Evolutionary conservation across 2,888 invertebrate species (phyloP).

Genomic region (Steinernema hermaphroditum): DNA sequence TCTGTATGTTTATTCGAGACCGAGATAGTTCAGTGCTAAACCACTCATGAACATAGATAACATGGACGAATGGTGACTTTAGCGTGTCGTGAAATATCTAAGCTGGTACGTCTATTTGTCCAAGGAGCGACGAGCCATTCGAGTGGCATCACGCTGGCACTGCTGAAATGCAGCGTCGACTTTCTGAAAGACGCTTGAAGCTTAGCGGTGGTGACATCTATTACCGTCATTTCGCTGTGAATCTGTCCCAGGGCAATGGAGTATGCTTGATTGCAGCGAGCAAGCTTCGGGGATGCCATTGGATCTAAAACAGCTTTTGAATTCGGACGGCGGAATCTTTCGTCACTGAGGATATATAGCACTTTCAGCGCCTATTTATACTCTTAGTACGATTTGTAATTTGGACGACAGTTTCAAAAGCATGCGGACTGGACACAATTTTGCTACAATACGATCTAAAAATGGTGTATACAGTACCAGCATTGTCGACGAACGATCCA

Average conservation of each 20-base stretch:
- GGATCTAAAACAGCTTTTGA: neutral
- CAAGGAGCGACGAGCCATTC: neutral
- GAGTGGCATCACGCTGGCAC: constrained; percentile 13
- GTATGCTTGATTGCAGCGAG: constrained; percentile 20
- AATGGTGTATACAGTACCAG: neutral
- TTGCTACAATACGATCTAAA: no score
- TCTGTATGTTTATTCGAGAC: constrained; percentile 13
- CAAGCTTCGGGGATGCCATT: neutral
- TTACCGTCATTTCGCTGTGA: constrained; percentile 26
- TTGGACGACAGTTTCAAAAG: no score
- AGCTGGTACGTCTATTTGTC: neutral
- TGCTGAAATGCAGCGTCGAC: constrained; percentile 10
- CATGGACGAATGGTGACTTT: neutral
- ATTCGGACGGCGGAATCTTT: no score
- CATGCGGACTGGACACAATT: no score
- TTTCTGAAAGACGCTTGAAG: constrained; percentile 21
- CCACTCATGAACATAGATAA: neutral
- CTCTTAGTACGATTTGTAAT: no score
- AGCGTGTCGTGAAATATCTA: neutral
- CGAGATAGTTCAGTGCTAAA: constrained; percentile 12
- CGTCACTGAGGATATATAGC: no score
- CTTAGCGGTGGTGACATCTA: neutral
- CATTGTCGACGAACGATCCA: constrained; percentile 1
- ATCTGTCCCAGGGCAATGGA: constrained; percentile 1
- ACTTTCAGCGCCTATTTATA: no score